Percentiles rank a stretch among this genome's conserved stretches.
These are phyloP conservation scores for Oxyruncus cristatus DNA, from an alignment of 2,113 vertebrate species.

Conservation along the genomic window DNA sequence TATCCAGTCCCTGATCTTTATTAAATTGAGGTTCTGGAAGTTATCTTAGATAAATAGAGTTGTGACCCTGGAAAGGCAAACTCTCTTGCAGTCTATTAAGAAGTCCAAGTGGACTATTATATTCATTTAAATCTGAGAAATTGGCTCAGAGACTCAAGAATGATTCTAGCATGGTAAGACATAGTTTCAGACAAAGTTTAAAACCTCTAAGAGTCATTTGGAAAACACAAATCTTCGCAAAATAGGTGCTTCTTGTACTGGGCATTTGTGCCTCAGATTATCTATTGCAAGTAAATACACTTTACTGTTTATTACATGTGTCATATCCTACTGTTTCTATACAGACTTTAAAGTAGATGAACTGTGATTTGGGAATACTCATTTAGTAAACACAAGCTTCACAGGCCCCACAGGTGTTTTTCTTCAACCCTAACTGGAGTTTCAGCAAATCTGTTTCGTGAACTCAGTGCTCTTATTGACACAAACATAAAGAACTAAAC, in stretches of 20 bases:
- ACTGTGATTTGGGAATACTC: neutral
- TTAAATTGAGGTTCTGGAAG: neutral
- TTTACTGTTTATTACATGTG: neutral
- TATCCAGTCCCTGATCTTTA: neutral
- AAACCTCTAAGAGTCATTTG: neutral
- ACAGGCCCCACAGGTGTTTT: fast-evolving
- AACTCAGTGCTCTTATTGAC: neutral
- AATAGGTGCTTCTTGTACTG: neutral
- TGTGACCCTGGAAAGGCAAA: neutral
- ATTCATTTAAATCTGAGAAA: neutral
- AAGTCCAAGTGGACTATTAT: neutral
- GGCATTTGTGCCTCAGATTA: neutral
- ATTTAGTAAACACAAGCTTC: neutral
- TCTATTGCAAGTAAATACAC: neutral
- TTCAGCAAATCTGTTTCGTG: neutral
- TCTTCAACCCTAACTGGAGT: neutral
- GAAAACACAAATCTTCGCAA: neutral
- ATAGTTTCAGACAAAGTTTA: neutral
- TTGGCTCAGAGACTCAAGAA: neutral
- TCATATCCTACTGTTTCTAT: neutral
- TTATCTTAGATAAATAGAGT: neutral
- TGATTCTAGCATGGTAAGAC: neutral
- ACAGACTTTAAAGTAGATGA: neutral
- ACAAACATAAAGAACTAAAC: neutral
- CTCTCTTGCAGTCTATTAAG: neutral